Evolutionary conservation across 2,113 vertebrate genomes (phyloP).

Genomic region (Castor canadensis): DNA sequence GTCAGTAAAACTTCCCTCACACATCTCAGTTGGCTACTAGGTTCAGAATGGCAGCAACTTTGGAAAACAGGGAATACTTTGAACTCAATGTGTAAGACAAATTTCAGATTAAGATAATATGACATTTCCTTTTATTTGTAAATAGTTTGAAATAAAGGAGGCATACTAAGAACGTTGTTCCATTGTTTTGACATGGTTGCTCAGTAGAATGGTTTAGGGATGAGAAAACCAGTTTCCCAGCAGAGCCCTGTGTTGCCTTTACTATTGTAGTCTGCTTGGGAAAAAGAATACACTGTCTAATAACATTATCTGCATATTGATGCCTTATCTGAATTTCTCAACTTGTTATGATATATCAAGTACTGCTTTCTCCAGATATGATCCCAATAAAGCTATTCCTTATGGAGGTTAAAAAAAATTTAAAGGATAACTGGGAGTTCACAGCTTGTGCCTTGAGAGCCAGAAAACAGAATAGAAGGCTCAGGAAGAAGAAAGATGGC

Average conservation of each 20-base stretch:
- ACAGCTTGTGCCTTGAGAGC: background rate
- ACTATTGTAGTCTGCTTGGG: background rate
- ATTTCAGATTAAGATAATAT: constrained; percentile 20
- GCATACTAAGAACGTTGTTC: background rate
- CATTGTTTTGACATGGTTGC: background rate
- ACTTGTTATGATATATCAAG: background rate
- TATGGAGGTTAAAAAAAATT: background rate
- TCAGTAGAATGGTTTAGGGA: background rate
- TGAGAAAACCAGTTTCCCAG: background rate
- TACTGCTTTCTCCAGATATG: constrained; percentile 9
- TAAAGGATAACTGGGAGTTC: constrained; percentile 30
- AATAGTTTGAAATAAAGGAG: background rate
- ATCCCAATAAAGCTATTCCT: constrained; percentile 49
- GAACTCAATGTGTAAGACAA: background rate
- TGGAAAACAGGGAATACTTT: background rate
- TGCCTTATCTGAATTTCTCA: constrained; percentile 4
- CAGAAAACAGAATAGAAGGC: background rate
- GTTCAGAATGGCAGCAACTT: background rate
- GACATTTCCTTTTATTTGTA: constrained; percentile 24
- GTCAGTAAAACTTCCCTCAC: background rate
- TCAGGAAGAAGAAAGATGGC: constrained; percentile 1
- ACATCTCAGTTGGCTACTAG: background rate
- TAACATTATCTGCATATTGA: background rate
- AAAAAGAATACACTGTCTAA: background rate
- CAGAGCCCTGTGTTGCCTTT: background rate